Evolutionary conservation across 92 coral and sea anemone species (phyloP).

Genomic region (Muricea muricata): DNA sequence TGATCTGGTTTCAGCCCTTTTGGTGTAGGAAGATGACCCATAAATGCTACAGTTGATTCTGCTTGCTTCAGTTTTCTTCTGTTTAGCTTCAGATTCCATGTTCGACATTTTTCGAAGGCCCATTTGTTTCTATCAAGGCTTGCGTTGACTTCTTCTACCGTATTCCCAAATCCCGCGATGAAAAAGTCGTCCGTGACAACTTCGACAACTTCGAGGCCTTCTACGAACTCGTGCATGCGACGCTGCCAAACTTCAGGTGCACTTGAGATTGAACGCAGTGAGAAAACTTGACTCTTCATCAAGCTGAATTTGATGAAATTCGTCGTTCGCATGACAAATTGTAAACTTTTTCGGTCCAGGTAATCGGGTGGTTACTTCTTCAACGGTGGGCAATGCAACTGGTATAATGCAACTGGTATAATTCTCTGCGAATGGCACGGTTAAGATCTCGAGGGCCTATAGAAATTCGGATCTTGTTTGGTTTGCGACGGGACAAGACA

Average conservation of each 20-base stretch:
- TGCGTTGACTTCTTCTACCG: constrained; percentile 21
- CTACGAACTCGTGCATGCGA: constrained; percentile 44
- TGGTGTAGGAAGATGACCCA: constrained; percentile 20
- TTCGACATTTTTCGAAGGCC: constrained; percentile 26
- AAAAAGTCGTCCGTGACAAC: constrained; percentile 42
- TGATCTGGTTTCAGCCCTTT: constrained; percentile 35
- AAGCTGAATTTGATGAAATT: constrained; percentile 11
- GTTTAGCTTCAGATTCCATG: constrained; percentile 31
- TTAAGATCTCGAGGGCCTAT: constrained; percentile 5
- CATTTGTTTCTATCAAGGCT: constrained; percentile 14
- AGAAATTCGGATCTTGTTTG: constrained; percentile 13
- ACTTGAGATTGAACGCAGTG: constrained; percentile 27
- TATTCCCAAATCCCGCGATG: constrained; percentile 41
- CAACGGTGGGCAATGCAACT: constrained; percentile 18
- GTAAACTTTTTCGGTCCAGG: constrained; percentile 38
- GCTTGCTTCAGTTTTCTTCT: constrained; percentile 11
- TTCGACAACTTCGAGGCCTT: constrained; percentile 35
- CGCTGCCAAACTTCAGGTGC: constrained; percentile 49
- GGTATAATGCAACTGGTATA: too few relatives aligned
- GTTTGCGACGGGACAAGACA: too few relatives aligned
- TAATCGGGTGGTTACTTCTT: constrained; percentile 44
- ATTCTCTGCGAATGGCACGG: not conserved
- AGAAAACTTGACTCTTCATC: constrained; percentile 29
- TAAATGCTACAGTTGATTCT: constrained; percentile 8
- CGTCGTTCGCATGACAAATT: constrained; percentile 32